phyloP scores from a whole-genome alignment of 2,113 vertebrate genomes.

The Tamias sibiricus region DNA sequence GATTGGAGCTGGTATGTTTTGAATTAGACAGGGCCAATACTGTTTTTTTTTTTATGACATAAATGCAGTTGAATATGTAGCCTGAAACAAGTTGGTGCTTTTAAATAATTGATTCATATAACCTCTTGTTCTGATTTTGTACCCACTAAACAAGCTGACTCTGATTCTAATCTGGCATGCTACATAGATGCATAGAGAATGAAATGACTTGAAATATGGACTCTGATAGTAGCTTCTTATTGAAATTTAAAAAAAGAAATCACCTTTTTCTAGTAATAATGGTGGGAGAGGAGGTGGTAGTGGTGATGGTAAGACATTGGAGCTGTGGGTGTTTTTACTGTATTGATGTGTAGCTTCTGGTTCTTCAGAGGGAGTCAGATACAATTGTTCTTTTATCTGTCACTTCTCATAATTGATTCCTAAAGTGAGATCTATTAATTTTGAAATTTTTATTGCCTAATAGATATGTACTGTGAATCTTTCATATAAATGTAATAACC shows the following conservation, averaged over 20 bases:
- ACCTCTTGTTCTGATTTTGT: background rate
- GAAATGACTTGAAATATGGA: background rate
- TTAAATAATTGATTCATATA: background rate
- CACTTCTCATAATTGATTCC: background rate
- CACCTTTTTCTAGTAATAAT: background rate
- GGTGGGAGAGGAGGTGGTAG: background rate
- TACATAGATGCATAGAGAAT: background rate
- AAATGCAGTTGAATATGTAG: background rate
- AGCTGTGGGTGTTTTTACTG: accelerated
- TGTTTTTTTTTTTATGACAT: background rate
- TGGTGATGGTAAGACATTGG: background rate
- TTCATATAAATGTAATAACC: background rate
- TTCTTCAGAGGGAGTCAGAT: background rate
- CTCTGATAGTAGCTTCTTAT: background rate
- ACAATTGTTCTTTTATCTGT: background rate
- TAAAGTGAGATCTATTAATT: background rate
- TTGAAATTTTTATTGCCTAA: background rate
- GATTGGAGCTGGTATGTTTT: no score
- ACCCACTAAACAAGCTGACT: background rate
- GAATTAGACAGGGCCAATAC: background rate
- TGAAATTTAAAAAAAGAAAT: conserved; percentile 2
- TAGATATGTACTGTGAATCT: background rate
- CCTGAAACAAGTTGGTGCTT: background rate
- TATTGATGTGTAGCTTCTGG: accelerated
- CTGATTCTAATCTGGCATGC: background rate